A percentile compares a stretch with the other conserved stretches of the same genome.
Evolutionary conservation across 2,113 vertebrate species (phyloP).

Genomic region (Condylura cristata): DNA sequence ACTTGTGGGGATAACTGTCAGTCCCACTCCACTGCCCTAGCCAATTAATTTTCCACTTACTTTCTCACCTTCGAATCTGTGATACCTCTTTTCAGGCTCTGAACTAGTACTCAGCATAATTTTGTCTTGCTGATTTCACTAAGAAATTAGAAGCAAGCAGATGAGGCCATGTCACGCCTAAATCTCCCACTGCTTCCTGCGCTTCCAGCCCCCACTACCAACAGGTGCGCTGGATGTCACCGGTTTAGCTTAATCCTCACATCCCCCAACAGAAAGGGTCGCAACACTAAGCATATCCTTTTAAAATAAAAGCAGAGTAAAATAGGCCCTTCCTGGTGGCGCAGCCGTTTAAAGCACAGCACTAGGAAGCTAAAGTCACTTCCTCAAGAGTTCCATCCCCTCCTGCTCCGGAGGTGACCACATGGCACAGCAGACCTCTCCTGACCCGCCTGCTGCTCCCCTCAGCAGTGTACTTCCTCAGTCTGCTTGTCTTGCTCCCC

Average conservation of each 20-base stretch:
- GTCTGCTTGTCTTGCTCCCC: no score
- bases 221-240: background rate
- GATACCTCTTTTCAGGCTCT: background rate
- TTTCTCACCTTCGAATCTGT: background rate
- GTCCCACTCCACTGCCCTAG: no score
- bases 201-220: background rate
- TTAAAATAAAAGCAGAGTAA: background rate
- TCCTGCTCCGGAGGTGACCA: no score
- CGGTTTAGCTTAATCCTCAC: background rate
- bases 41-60: background rate
- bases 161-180: background rate
- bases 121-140: background rate
- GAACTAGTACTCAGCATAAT: background rate
- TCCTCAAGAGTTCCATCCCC: no score
- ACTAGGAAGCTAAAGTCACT: no score
- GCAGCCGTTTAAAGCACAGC: no score
- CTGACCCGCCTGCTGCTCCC: no score
- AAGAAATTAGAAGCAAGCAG: background rate
- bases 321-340: no score
- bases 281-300: background rate
- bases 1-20: background rate
- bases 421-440: no score
- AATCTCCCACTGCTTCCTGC: background rate
- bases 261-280: background rate
- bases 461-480: no score